A percentile compares a stretch with the other conserved stretches of the same genome.
Evolutionary conservation across 2,888 invertebrate genomes (phyloP).

Genomic region (Monoplex corrugatus): DNA sequence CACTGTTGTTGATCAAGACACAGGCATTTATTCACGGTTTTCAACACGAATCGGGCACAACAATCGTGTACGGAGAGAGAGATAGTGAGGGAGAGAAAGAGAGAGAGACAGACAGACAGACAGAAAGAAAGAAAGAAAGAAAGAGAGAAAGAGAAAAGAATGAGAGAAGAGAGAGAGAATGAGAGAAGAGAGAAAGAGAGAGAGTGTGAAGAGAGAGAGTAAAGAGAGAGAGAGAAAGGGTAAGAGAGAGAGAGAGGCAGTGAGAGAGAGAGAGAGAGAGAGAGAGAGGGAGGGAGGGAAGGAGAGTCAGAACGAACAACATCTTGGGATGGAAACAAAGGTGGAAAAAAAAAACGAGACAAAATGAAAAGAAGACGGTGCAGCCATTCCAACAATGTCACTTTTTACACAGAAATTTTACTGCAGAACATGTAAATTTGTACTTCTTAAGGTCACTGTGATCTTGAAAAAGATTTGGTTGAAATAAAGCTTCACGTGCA

Average conservation of each 20-base stretch:
- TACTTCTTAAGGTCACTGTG: too few relatives aligned
- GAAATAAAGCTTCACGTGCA: too few relatives aligned
- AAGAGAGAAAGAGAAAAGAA: neutral
- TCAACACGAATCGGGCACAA: neutral
- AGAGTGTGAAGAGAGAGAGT: neutral
- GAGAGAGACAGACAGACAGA: constrained; percentile 42
- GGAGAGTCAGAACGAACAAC: too few relatives aligned
- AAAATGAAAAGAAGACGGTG: too few relatives aligned
- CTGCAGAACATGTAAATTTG: too few relatives aligned
- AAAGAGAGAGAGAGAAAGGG: neutral
- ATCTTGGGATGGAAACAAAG: too few relatives aligned
- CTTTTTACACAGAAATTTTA: too few relatives aligned
- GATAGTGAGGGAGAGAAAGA: neutral
- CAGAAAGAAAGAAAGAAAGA: constrained; percentile 45
- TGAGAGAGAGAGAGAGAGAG: neutral
- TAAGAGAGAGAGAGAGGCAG: neutral
- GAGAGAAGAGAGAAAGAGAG: neutral
- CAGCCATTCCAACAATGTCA: too few relatives aligned
- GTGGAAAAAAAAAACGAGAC: too few relatives aligned
- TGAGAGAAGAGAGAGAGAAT: neutral
- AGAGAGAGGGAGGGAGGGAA: neutral
- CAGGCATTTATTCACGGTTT: neutral
- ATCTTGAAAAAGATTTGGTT: too few relatives aligned
- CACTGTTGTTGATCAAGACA: neutral
- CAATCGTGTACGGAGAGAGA: neutral